Percentiles rank a stretch among this genome's conserved stretches.
phyloP scores from a whole-genome alignment of 2,797 vertebrate species.

The Parauchenoglanis punctatus region DNA sequence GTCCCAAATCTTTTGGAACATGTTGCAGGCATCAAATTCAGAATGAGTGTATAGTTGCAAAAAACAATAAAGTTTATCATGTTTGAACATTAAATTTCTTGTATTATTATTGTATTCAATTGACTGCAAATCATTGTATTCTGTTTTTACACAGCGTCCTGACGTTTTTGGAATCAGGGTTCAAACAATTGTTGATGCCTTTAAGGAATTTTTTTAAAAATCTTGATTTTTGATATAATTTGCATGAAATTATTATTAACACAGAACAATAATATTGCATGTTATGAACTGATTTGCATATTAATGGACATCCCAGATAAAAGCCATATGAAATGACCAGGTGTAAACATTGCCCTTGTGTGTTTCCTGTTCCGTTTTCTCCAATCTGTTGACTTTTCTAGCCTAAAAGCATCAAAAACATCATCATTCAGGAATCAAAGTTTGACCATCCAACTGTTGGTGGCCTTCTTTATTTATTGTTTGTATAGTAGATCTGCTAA shows the following conservation, averaged over 20 bases:
- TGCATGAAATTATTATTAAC: background rate
- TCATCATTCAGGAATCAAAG: background rate
- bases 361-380: constrained; percentile 6
- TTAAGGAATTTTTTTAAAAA: background rate
- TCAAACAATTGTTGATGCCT: background rate
- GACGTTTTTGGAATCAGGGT: no score
- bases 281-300: background rate
- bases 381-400: background rate
- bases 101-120: no score
- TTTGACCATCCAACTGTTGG: background rate
- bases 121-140: no score
- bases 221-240: background rate
- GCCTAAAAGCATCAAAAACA: background rate
- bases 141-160: no score
- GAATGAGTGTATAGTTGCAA: no score
- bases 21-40: no score
- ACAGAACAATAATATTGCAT: background rate
- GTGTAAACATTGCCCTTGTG: background rate
- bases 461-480: constrained; percentile 17
- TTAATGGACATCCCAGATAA: background rate
- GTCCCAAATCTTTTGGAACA: no score
- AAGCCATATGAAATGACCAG: background rate
- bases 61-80: no score
- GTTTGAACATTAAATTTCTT: no score
- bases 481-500: constrained; percentile 11